Conservation (phyloP, 2,888 invertebrate species). For the Epinotia brunnichana region DNA sequence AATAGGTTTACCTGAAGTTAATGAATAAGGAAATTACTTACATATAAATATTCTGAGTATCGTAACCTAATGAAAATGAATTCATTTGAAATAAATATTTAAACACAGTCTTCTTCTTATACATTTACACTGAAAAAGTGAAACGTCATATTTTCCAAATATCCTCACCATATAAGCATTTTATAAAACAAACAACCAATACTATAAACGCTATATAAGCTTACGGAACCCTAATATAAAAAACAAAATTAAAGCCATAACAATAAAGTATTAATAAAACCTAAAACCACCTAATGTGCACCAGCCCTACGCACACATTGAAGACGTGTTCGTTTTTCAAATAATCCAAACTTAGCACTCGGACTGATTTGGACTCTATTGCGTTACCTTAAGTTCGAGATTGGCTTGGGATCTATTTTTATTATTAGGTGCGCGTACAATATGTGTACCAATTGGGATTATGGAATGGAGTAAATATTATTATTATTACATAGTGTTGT, state of each 20-base stretch:
- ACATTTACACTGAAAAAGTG: no score
- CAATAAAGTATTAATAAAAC: conserved; percentile 13
- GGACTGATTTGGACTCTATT: conserved; percentile 47
- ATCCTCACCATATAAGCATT: no score
- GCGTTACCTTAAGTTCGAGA: conserved; percentile 29
- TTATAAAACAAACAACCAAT: no score
- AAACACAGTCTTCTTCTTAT: no score
- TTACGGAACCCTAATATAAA: no score
- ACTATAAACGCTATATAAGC: no score
- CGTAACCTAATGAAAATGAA: no score
- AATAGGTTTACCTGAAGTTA: no score
- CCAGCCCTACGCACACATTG: conserved; percentile 57
- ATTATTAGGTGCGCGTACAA: conserved; percentile 57
- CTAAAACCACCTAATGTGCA: conserved; percentile 56
- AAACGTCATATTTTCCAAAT: no score
- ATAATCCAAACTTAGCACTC: conserved; percentile 53
- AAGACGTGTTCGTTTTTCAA: conserved; percentile 60
- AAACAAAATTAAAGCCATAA: neutral
- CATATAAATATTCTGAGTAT: no score
- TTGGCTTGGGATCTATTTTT: conserved; percentile 47
- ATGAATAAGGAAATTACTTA: no score
- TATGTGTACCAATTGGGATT: conserved; percentile 44
- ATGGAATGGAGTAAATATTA: conserved; percentile 31
- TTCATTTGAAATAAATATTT: no score
- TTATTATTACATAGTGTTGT: conserved; percentile 36